Evolutionary conservation across 2,888 invertebrate genomes (phyloP), one percentile per base, ranked within the genome.

Genomic region (Cabera pusaria): DNA sequence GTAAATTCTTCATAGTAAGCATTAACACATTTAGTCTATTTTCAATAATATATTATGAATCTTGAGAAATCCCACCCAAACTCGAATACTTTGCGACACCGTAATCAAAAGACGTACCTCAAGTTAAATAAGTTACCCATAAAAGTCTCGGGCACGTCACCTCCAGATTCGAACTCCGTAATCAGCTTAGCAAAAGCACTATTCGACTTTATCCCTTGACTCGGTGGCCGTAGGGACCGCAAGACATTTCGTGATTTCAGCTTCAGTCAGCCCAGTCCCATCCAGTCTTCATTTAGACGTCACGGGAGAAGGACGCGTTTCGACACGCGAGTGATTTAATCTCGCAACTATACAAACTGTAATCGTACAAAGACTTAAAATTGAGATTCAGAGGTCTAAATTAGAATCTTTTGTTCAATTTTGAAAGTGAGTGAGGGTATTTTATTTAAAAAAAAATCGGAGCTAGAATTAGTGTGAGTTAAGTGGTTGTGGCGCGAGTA

Each of bases 141-240:
- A 25, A 26, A 44, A 32, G 32, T 12, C 24, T 14, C 23, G 26
- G 21, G 10, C 28, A 32, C 26, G 14, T 19, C 22, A 19, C 11
- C 23, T 26, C 31, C 52, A 62, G 54, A 64, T 62, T 62, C 59
- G 51, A 66, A 65, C 60, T 18, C 3, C 52, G 58, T 78, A 73
- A 76, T 75, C 66, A 72, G 76, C 74, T 81, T 78, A 80, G 66
- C 62, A 63, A 59, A 55, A 68, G 68, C 60, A 70, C 68, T 64
- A 64, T 57, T 56, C 60, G 61, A 69, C 64, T 76, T 65, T 73
- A 76, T 75, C 75, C 71, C 60, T 22, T 8, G 44, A 31, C 59
- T 64, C 63, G 40, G 49, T 52, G 52, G 58, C 44, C 59, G 55
- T 54, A 56, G 54, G 22, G 26, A 27, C 57, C 42, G 51, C 59